These are phyloP conservation scores for Buphagus erythrorhynchus DNA, from an alignment of 2,797 vertebrate species.

Conservation along the genomic window DNA sequence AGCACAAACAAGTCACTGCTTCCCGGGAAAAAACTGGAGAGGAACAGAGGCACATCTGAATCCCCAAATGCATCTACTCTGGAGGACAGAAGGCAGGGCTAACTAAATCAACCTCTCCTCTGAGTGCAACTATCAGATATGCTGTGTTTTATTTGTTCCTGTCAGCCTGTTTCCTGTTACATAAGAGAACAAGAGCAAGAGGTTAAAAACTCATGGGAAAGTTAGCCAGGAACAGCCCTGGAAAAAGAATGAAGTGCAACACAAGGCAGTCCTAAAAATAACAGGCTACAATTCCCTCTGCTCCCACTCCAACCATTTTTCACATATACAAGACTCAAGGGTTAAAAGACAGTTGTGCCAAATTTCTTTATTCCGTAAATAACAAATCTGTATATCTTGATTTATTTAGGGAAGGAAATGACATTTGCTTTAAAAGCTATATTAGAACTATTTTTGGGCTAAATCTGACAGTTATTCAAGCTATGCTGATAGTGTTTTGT, in stretches of 20 bases:
- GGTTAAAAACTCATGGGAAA: conserved; percentile 90
- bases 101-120: conserved; percentile 69
- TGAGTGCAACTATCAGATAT: conserved; percentile 72
- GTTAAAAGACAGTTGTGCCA: not conserved
- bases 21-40: not conserved
- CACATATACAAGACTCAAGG: not conserved
- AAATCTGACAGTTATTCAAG: not conserved
- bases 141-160: conserved; percentile 79
- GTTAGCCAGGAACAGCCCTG: conserved; percentile 79
- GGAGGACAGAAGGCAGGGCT: conserved; percentile 55
- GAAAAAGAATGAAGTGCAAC: conserved; percentile 75
- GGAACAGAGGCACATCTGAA: conserved; percentile 6
- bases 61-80: conserved; percentile 35
- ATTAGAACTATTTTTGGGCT: not conserved
- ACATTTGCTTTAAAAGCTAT: not conserved
- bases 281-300: conserved; percentile 65
- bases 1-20: conserved; percentile 10
- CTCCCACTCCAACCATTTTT: conserved; percentile 46
- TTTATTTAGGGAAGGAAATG: not conserved
- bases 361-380: not conserved
- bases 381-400: not conserved
- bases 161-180: conserved; percentile 95
- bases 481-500: not conserved
- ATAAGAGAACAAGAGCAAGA: conserved; percentile 86
- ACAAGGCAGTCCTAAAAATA: conserved; percentile 81